Conservation (phyloP, 92 coral and sea anemone species). For the Bergia puertoricense region DNA sequence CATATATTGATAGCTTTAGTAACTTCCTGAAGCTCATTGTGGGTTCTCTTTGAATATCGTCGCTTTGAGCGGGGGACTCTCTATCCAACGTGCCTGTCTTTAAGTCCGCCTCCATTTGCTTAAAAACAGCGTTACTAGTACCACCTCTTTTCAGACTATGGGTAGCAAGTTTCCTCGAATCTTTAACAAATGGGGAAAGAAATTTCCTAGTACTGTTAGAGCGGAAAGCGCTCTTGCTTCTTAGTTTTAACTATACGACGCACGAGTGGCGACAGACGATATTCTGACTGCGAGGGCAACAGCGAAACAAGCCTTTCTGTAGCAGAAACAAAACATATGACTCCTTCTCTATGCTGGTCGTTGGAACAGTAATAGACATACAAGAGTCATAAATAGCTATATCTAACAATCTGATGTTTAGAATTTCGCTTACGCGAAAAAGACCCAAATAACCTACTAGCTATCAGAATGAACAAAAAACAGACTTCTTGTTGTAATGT, state of each 20-base stretch:
- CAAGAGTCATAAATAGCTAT: neutral
- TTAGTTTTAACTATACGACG: neutral
- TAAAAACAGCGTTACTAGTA: too few relatives aligned
- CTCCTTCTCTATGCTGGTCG: conserved; percentile 10
- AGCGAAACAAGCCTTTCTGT: neutral
- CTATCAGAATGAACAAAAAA: too few relatives aligned
- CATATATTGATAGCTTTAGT: too few relatives aligned
- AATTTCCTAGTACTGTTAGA: neutral
- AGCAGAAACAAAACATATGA: neutral
- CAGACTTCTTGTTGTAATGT: too few relatives aligned
- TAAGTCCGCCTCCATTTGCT: too few relatives aligned
- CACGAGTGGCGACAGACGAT: too few relatives aligned
- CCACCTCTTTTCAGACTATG: too few relatives aligned
- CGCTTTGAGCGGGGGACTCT: too few relatives aligned
- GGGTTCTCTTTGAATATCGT: too few relatives aligned
- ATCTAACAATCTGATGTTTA: neutral
- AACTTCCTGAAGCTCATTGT: too few relatives aligned
- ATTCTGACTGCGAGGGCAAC: neutral
- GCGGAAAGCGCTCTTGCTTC: neutral
- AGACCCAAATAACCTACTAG: too few relatives aligned
- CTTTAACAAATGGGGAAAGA: neutral
- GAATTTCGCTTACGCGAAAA: neutral
- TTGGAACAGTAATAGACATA: conserved; percentile 17
- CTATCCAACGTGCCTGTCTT: too few relatives aligned
- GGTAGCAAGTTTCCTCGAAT: neutral